Conservation (phyloP, 2,797 vertebrate species). For the Centropyge bicolor region DNA sequence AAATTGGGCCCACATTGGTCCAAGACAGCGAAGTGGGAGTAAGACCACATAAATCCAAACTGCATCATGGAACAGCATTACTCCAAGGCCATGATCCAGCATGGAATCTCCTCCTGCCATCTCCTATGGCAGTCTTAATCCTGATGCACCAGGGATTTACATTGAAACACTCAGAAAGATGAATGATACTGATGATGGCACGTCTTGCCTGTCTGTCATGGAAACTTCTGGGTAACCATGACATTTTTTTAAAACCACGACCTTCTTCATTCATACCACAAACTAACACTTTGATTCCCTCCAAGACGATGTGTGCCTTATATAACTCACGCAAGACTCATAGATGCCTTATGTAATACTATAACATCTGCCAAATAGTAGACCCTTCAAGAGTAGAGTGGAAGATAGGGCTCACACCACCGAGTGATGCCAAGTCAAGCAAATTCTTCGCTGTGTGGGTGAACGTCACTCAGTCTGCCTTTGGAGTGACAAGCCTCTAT, state of each 20-base stretch:
- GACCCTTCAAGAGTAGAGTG: conserved; percentile 60
- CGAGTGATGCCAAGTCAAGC: conserved; percentile 61
- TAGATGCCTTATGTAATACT: conserved; percentile 73
- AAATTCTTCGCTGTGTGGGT: conserved; percentile 46
- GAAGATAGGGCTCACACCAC: conserved; percentile 57
- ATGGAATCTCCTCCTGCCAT: conserved; percentile 70
- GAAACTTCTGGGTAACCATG: conserved; percentile 60
- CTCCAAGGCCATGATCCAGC: conserved; percentile 69
- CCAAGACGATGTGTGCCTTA: conserved; percentile 68
- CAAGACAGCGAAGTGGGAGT: conserved; percentile 64
- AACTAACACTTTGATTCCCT: conserved; percentile 72
- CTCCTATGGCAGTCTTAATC: conserved; percentile 74
- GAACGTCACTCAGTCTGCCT: conserved; percentile 39
- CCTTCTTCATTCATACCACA: conserved; percentile 66
- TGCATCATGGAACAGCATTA: conserved; percentile 77
- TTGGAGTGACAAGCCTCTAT: conserved; percentile 32
- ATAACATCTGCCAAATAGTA: conserved; percentile 69
- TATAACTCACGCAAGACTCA: conserved; percentile 61
- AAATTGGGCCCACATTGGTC: conserved; percentile 71
- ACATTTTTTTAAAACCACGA: conserved; percentile 53
- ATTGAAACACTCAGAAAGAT: conserved; percentile 72
- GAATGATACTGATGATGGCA: conserved; percentile 69
- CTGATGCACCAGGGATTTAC: conserved; percentile 64
- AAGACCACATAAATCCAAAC: conserved; percentile 71
- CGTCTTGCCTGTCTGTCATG: conserved; percentile 61